phyloP scores from a whole-genome alignment of 2,888 invertebrate genomes.

The Stenodema calcarata region DNA sequence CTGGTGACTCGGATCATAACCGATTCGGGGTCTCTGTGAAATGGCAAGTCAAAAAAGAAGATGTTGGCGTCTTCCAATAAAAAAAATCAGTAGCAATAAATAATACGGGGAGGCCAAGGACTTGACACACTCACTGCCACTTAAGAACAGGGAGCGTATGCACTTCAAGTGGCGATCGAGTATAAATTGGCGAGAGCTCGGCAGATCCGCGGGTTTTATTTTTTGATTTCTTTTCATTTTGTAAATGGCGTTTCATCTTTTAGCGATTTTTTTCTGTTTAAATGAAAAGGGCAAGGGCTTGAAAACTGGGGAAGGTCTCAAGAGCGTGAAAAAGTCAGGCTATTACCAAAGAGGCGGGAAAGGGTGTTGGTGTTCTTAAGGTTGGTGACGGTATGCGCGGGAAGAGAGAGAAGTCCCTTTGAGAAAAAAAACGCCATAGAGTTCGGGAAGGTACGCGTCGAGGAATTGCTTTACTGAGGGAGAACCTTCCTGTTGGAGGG shows the following conservation, averaged over 20 bases:
- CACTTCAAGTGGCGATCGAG: constrained; percentile 48
- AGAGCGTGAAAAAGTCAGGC: not conserved
- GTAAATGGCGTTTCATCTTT: too few relatives aligned
- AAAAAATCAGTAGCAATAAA: constrained; percentile 11
- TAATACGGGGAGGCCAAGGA: constrained; percentile 19
- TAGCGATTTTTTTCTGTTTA: not conserved
- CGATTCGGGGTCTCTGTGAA: constrained; percentile 20
- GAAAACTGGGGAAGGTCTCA: not conserved
- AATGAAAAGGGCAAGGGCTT: not conserved
- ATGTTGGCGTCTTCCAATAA: constrained; percentile 14
- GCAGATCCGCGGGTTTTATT: not conserved
- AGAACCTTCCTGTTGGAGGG: too few relatives aligned
- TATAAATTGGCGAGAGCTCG: constrained; percentile 37
- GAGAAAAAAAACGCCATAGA: constrained; percentile 15
- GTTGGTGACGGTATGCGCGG: not conserved
- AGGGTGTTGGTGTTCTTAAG: not conserved
- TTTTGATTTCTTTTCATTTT: constrained; percentile 14
- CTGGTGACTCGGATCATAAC: constrained; percentile 18
- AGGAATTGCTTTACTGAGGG: not conserved
- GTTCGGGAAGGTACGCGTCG: not conserved
- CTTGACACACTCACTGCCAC: constrained; percentile 43
- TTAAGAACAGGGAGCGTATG: constrained; percentile 43
- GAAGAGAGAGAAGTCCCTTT: not conserved
- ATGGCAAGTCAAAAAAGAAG: not conserved
- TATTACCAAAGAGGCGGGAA: not conserved